Evolutionary conservation across 2,797 vertebrate genomes (phyloP), one percentile per base, ranked within the genome.

Genomic region (Premnoplex brunnescens): DNA sequence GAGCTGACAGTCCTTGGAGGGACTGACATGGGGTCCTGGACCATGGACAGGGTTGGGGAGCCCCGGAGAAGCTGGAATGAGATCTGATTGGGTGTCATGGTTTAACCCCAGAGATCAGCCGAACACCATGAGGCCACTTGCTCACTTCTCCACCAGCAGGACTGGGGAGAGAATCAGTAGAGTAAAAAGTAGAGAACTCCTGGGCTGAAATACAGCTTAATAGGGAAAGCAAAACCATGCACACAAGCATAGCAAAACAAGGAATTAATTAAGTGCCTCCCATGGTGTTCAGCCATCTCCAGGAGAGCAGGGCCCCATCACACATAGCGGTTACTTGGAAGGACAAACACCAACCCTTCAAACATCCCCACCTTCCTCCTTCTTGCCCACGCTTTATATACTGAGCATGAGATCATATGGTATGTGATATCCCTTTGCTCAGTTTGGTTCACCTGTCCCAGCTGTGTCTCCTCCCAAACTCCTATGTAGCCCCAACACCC

Each of bases 1-100:
- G 27, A 32, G 7, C 36, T 39, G 48, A 19, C 7, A 37, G n/a
- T 10, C 10, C 18, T 7, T 0, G 23, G 0, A 14, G 37, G 19
- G 27, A 2, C n/a, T 74, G 36, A 34, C 14, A 6, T 2, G 12
- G 34, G 5, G 7, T 51, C 9, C 23, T 88, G 46, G n/a, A 30
- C 36, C 56, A 24, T 2, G 3, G 39, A 14, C 37, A 84, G 66
- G 10, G 32, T 22, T 18, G 26, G 9, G 9, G 4, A 52, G 15
- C 0, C 2, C 22, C 2, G 2, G 8, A 6, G 27, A 17, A 11
- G 17, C 26, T 90, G 54, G 68, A 75, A 60, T 36, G 41, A 36
- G 30, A 18, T 39, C 71, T 81, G 19, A 24, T 36, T 44, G 30
- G 22, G 21, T 43, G 21, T 17, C 15, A 23, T 17, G 11, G 17